Evolutionary conservation across 2,113 vertebrate species (phyloP).

Genomic region (Myanophis thanlyinensis): DNA sequence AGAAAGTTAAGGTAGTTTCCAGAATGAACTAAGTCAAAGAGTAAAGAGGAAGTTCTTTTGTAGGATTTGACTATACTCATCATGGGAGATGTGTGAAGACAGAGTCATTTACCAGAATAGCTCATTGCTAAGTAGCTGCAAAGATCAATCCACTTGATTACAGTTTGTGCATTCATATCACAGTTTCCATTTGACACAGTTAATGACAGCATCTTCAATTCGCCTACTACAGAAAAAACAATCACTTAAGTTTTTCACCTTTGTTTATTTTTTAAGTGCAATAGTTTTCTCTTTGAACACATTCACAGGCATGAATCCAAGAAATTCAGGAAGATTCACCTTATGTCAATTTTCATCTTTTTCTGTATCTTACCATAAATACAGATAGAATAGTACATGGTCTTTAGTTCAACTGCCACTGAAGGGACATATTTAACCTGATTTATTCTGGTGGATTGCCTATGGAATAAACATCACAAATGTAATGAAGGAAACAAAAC

Average conservation of each 20-base stretch:
- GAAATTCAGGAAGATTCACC: conserved; percentile 35
- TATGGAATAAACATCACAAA: background rate
- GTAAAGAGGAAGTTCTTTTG: background rate
- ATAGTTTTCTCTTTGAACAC: conserved; percentile 45
- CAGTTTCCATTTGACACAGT: conserved; percentile 41
- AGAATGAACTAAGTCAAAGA: background rate
- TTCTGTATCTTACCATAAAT: background rate
- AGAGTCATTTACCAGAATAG: conserved; percentile 28
- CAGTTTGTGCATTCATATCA: conserved; percentile 48
- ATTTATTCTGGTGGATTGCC: background rate
- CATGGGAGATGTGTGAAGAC: conserved; percentile 25
- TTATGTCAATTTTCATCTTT: background rate
- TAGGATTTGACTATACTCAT: background rate
- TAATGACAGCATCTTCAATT: conserved; percentile 60
- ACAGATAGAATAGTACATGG: background rate
- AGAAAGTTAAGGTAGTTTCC: background rate
- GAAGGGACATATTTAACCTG: background rate
- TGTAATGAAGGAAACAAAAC: background rate
- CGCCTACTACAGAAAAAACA: conserved; percentile 56
- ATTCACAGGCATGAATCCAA: conserved; percentile 34
- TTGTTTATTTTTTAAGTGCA: conserved; percentile 57
- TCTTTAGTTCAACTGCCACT: background rate
- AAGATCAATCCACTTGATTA: conserved; percentile 49
- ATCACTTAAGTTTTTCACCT: conserved; percentile 55
- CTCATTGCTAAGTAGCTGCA: conserved; percentile 35